Evolutionary conservation across 2,888 invertebrate species (phyloP).

Genomic region (Aromia moschata): DNA sequence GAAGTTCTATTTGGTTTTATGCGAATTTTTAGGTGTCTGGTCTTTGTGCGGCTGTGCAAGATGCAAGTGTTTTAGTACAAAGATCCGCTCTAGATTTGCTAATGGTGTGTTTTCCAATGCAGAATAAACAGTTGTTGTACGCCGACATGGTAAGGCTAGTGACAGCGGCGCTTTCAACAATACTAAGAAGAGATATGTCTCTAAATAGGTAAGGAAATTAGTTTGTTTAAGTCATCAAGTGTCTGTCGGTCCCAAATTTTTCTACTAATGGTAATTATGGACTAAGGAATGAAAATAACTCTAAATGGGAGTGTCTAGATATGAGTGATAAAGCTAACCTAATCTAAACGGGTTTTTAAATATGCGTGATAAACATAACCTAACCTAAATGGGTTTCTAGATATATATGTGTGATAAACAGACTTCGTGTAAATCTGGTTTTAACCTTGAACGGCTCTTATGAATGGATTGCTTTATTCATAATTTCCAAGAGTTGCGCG

Average conservation of each 20-base stretch:
- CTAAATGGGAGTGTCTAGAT: no score
- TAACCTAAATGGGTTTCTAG: no score
- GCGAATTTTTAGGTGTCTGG: conserved; percentile 84
- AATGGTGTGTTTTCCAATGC: conserved; percentile 84
- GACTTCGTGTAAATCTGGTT: no score
- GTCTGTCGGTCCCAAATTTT: neutral
- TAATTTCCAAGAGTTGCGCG: no score
- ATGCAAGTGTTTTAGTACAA: conserved; percentile 83
- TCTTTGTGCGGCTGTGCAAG: conserved; percentile 81
- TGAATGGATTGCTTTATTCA: no score
- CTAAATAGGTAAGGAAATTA: conserved; percentile 75
- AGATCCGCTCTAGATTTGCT: conserved; percentile 85
- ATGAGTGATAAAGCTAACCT: no score
- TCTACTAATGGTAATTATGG: neutral
- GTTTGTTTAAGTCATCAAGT: no score
- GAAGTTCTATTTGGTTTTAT: no score
- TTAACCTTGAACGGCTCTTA: no score
- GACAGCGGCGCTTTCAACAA: conserved; percentile 76
- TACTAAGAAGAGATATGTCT: conserved; percentile 88
- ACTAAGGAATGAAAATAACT: neutral
- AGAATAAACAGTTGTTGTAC: conserved; percentile 75
- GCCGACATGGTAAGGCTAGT: conserved; percentile 77
- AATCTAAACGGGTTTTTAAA: no score
- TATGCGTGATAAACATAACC: no score
- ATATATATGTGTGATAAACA: no score